Evolutionary conservation across 2,113 vertebrate genomes (phyloP).

Genomic region (Eulacestoma nigropectus): DNA sequence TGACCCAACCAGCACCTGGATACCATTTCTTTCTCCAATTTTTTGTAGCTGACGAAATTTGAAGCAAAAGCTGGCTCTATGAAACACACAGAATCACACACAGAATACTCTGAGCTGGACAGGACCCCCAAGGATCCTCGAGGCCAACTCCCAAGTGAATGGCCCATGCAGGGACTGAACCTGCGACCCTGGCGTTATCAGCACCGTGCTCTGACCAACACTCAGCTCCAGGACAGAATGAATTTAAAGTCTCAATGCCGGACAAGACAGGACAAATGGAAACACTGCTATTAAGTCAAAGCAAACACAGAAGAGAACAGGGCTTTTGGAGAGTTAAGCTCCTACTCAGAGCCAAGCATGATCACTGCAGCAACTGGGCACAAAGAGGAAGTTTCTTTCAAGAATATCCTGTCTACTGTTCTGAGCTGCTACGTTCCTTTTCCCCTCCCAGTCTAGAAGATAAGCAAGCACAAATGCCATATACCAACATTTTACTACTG

Average conservation of each 20-base stretch:
- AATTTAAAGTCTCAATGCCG: neutral
- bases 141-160: neutral
- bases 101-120: neutral
- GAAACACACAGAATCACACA: neutral
- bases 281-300: neutral
- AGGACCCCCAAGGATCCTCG: neutral
- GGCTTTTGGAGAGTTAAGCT: neutral
- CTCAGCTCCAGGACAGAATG: neutral
- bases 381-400: neutral
- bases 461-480: neutral
- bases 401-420: neutral
- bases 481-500: neutral
- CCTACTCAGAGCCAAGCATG: neutral
- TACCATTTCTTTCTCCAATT: neutral
- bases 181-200: neutral
- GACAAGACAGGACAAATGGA: constrained; percentile 31
- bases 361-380: neutral
- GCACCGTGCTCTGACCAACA: neutral
- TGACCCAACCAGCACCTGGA: neutral
- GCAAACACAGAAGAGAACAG: neutral
- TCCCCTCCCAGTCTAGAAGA: neutral
- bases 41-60: neutral
- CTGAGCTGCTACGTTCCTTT: neutral
- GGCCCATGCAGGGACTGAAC: neutral
- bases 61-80: neutral